Percentiles rank a stretch among this genome's conserved stretches.
Evolutionary conservation across 2,888 invertebrate genomes (phyloP).

Genomic region (Mechanitis messenoides): DNA sequence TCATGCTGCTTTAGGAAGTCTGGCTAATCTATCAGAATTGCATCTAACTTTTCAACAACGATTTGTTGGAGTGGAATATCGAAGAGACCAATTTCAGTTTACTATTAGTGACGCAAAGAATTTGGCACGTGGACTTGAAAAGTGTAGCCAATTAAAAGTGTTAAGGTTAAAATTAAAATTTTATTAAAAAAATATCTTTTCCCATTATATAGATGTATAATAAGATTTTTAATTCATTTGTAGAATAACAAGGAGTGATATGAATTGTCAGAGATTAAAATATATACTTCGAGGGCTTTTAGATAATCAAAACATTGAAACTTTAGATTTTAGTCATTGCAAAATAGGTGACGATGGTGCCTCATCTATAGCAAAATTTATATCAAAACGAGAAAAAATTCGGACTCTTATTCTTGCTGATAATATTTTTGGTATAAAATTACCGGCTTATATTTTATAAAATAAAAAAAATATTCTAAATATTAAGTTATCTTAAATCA

Average conservation of each 20-base stretch:
- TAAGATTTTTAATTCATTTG: constrained; percentile 22
- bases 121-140: constrained; percentile 62
- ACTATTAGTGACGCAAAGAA: constrained; percentile 69
- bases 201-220: background rate
- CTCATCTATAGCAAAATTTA: constrained; percentile 76
- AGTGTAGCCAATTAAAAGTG: constrained; percentile 52
- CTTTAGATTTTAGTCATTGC: constrained; percentile 80
- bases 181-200: background rate
- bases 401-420: constrained; percentile 69
- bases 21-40: constrained; percentile 59
- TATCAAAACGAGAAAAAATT: constrained; percentile 65
- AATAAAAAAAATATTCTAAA: background rate
- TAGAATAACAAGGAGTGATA: constrained; percentile 67
- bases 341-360: constrained; percentile 78
- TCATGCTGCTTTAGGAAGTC: constrained; percentile 67
- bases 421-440: constrained; percentile 66
- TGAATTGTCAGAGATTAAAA: constrained; percentile 66
- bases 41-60: constrained; percentile 63
- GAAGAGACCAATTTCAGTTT: constrained; percentile 69
- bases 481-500: constrained; percentile 30
- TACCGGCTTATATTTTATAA: constrained; percentile 12
- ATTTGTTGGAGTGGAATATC: constrained; percentile 55
- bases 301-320: constrained; percentile 62
- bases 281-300: constrained; percentile 62
- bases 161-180: constrained; percentile 45